These are phyloP conservation scores for Corvus cornix DNA, from an alignment of 2,113 vertebrate species.

Conservation along the genomic window DNA sequence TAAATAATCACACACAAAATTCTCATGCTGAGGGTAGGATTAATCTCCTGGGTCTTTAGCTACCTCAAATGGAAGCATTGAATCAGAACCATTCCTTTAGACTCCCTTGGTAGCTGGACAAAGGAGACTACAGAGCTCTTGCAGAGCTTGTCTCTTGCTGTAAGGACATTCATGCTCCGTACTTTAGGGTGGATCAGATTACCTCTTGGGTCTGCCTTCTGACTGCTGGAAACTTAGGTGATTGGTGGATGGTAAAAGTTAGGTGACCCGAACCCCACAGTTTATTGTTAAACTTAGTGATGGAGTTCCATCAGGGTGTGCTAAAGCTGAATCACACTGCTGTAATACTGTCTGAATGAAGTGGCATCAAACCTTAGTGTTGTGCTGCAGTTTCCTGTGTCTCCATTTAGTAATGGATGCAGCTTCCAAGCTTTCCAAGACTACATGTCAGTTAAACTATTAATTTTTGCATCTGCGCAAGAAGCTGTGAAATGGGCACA, in stretches of 20 bases:
- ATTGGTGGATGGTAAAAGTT: not conserved
- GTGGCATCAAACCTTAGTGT: rapidly evolving
- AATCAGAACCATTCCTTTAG: not conserved
- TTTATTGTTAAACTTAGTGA: not conserved
- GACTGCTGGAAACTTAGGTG: not conserved
- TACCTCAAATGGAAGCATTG: not conserved
- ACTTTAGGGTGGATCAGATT: not conserved
- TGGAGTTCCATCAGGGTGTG: not conserved
- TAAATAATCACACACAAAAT: not conserved
- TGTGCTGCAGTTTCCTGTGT: not conserved
- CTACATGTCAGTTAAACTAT: not conserved
- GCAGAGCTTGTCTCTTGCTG: not conserved
- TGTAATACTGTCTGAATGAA: not conserved
- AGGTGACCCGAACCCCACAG: not conserved
- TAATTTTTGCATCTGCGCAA: not conserved
- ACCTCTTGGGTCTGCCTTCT: not conserved
- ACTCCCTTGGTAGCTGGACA: not conserved
- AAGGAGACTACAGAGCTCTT: not conserved
- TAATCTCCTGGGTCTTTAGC: not conserved
- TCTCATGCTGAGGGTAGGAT: not conserved
- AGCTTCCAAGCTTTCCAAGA: not conserved
- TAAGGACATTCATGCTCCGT: not conserved
- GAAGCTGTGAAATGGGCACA: not conserved
- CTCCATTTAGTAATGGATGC: not conserved
- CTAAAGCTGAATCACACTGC: not conserved